Base-by-base conservation (phyloP, 1,140 invertebrate species). In the Episyrphus balteatus region DNA sequence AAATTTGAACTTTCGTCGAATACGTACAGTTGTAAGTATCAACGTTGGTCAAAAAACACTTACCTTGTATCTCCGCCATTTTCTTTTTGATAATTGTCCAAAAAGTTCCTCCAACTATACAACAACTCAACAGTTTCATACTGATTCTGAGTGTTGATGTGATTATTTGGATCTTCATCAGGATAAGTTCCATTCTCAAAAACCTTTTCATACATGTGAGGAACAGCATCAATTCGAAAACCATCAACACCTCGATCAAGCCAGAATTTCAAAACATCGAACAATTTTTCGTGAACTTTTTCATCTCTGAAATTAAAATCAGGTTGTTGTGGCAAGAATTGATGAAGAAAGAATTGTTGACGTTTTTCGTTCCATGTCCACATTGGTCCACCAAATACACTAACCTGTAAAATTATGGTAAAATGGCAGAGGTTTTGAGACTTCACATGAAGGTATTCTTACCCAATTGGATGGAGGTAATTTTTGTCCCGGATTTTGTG, bases 301-400 rank as follows among this genome's bases (percentile, higher is more conserved):
- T 71, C 63, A 61, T 80, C 79, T 12, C 77, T 68, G 53, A 80
- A 83, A 67, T 88, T 83, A 0, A 87, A 65, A 56, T 87, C 83
- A 0, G 83, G 79, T 52, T 84, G 79, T 33, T 74, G 65, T 5
- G 56, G 50, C 0, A 67, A 53, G 54, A 83, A 83, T 52, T 80
- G 76, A 61, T 84, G 81, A 3, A 80, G 61, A 51, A 84, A 87
- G 59, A 74, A 86, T 51, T 79, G 71, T 48, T 75, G 61, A n/a
- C 82, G 62, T 15, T 63, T 56, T 2, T 72, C 61, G 47, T 72
- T 70, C 64, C 71, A 84, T 12, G 61, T 61, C 84, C 83, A 86
- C 21, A 26, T 26, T 5, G 21, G 8, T 5, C 21, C 21, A 26
- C 21, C 21, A 26, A 26, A 26, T 26, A 5, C 21, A 8, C 21